Base-by-base conservation (phyloP, 2,797 vertebrate genomes). In the Pogoniulus pusillus region DNA sequence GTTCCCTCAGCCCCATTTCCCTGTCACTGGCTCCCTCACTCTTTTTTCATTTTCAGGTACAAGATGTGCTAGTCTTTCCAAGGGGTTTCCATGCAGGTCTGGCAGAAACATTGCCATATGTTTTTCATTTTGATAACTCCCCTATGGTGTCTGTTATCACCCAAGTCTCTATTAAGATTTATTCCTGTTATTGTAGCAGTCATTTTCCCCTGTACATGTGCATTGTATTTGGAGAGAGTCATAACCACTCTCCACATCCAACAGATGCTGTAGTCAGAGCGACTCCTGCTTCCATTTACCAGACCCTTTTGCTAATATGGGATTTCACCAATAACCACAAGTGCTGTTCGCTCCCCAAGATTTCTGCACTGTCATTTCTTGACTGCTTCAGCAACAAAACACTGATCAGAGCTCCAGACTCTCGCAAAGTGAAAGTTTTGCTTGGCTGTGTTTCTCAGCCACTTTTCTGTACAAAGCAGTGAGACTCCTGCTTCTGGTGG, bases 81-180 rank as follows among this genome's bases (percentile, higher is more conserved):
- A 87, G 64, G 66, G 53, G 26, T 94, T 94, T 96, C 93, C 39
- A 7, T 51, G 78, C 82, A 92, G 92, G 91, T 93, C 91, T 96
- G 92, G 89, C 87, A 81, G 75, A 90, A 79, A 71, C 1, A 0
- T 70, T 60, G 82, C 79, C 94, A 90, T 91, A 35, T 94, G 94
- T 89, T 96, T 96, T 94, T 75, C 90, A 96, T 96, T 95, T 89
- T 90, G 94, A 92, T 95, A 89, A 88, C 90, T 95, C 93, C 91
- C 94, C 92, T 93, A 85, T 90, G 89, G 90, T 93, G 90, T 88
- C 96, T 96, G 95, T 97, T 96, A 94, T 95, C 94, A 71, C 95
- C 92, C 82, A 95, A 95, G 91, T 68, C 93, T 95, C 94, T 96
- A 95, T 96, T 96, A 83, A 93, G 95, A 96, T 96, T 96, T 96